A percentile compares a stretch with the other conserved stretches of the same genome.
phyloP scores from a whole-genome alignment of 1,140 invertebrate genomes.

The Drosophila sulfurigaster region DNA sequence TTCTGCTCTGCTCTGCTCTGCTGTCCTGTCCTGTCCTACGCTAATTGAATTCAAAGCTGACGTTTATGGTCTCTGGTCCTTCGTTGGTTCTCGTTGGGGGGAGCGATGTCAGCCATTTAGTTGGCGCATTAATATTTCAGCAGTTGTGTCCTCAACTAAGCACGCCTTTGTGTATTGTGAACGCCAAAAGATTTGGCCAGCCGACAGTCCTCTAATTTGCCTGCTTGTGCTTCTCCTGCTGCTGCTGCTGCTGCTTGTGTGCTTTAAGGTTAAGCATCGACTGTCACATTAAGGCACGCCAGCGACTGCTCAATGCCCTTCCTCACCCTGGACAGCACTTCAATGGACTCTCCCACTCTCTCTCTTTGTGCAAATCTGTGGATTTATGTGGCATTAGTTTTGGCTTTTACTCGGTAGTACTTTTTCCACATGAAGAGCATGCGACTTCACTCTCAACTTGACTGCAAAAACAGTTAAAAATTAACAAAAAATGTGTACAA shows the following conservation, averaged over 20 bases:
- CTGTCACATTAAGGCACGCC: conserved; percentile 42
- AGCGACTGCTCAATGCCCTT: conserved; percentile 19
- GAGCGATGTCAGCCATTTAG: conserved; percentile 29
- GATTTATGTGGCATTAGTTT: conserved; percentile 73
- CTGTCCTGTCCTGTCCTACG: conserved; percentile 1
- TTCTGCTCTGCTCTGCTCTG: not conserved
- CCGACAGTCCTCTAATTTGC: conserved; percentile 52
- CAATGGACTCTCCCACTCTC: conserved; percentile 36
- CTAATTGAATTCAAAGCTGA: conserved; percentile 70
- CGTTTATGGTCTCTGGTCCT: conserved; percentile 28
- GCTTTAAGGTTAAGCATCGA: conserved; percentile 52
- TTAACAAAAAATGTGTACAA: not conserved
- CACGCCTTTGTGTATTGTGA: conserved; percentile 54
- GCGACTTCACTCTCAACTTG: not conserved
- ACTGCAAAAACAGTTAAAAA: conserved; percentile 3
- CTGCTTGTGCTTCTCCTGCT: too few species aligned
- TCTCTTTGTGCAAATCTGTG: conserved; percentile 59
- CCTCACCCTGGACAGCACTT: conserved; percentile 1
- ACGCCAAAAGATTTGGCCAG: conserved; percentile 36
- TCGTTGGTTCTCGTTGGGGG: conserved; percentile 2
- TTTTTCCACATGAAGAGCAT: conserved; percentile 1
- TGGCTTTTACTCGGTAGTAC: conserved; percentile 22
- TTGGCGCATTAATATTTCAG: conserved; percentile 66
- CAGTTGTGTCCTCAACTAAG: conserved; percentile 55
- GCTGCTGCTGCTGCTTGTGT: conserved; percentile 35